Conservation (phyloP, 2,797 vertebrate species). For the Miichthys miiuy region DNA sequence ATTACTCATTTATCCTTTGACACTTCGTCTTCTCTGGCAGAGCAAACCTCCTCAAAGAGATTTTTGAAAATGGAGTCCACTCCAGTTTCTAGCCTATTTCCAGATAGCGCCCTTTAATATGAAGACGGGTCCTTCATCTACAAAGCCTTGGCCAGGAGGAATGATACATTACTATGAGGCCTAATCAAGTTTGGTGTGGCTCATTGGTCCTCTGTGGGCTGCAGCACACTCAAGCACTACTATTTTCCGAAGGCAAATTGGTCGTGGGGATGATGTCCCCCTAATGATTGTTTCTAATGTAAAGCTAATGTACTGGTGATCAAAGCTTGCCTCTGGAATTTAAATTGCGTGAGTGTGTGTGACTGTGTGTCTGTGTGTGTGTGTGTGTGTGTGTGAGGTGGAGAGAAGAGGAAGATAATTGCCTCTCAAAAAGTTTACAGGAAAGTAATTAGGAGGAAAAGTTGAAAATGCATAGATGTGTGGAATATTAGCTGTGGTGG, state of each 20-base stretch:
- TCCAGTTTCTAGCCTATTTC: constrained; percentile 38
- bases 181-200: constrained; percentile 83
- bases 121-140: constrained; percentile 63
- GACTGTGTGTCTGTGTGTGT: constrained; percentile 28
- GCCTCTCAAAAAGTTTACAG: constrained; percentile 67
- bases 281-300: constrained; percentile 85
- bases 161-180: constrained; percentile 70
- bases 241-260: constrained; percentile 85
- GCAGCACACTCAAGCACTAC: constrained; percentile 65
- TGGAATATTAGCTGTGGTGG: constrained; percentile 24
- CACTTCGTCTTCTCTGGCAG: constrained; percentile 27
- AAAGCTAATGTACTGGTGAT: constrained; percentile 85
- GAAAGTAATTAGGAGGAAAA: constrained; percentile 71
- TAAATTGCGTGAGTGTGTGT: constrained; percentile 40
- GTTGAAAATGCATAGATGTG: constrained; percentile 48
- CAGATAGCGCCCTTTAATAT: constrained; percentile 49
- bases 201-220: constrained; percentile 81
- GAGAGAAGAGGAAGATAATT: constrained; percentile 63
- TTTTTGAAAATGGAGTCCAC: constrained; percentile 59
- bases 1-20: constrained; percentile 54
- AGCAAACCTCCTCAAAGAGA: constrained; percentile 51
- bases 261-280: constrained; percentile 80
- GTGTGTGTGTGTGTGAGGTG: constrained; percentile 38
- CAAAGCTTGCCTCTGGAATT: constrained; percentile 76
- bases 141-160: constrained; percentile 69